Conservation (phyloP, 2,888 invertebrate species). For the Pandemis corylana region DNA sequence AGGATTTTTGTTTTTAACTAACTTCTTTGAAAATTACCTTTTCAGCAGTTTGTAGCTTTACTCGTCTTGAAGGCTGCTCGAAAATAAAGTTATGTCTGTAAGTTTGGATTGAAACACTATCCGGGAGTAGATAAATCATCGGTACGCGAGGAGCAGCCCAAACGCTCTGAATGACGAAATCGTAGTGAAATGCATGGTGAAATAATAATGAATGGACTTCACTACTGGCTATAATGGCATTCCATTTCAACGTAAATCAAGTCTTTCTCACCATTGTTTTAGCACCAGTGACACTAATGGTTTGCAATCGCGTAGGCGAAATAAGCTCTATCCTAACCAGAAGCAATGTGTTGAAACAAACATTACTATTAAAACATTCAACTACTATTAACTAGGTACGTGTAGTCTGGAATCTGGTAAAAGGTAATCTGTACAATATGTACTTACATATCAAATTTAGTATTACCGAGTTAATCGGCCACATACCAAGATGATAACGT, state of each 20-base stretch:
- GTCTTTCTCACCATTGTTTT: slow-evolving; percentile 2
- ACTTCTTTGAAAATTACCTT: no score
- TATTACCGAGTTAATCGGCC: neutral
- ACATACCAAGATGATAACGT: neutral
- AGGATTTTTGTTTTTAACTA: no score
- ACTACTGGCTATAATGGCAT: neutral
- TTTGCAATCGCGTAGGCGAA: neutral
- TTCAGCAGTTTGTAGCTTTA: no score
- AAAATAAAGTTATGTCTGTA: neutral
- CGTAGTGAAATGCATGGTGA: slow-evolving; percentile 3
- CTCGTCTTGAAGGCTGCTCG: neutral
- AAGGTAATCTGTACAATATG: neutral
- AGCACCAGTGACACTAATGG: neutral
- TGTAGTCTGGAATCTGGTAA: neutral
- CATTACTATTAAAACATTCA: slow-evolving; percentile 7
- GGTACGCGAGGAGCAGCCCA: neutral
- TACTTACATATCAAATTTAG: neutral
- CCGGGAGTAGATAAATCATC: slow-evolving; percentile 1
- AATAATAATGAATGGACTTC: neutral
- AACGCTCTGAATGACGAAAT: neutral
- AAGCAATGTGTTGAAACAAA: slow-evolving; percentile 30
- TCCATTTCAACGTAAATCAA: neutral
- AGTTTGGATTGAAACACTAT: neutral
- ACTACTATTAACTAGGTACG: neutral
- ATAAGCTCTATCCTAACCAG: slow-evolving; percentile 17